Conservation (phyloP, 2,797 vertebrate species). For the Pterois miles region DNA sequence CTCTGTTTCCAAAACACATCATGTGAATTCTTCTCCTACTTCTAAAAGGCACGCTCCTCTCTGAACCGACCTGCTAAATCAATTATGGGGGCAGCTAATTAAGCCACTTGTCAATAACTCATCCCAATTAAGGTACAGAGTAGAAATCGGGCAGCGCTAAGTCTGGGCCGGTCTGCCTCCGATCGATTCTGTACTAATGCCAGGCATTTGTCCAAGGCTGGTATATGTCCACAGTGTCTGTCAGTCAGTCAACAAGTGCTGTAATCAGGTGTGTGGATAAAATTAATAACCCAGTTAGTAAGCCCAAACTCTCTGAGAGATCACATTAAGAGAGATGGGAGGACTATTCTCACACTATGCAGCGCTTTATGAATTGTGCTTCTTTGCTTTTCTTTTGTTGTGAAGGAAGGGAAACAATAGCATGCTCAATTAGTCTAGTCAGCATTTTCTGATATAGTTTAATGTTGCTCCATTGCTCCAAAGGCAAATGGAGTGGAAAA, state of each 20-base stretch:
- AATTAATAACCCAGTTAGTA: constrained; percentile 42
- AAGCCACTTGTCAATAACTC: constrained; percentile 73
- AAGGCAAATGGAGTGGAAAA: constrained; percentile 21
- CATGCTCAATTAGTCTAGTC: neutral
- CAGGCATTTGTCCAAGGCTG: constrained; percentile 56
- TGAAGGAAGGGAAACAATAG: constrained; percentile 15
- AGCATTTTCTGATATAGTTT: neutral
- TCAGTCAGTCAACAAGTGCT: constrained; percentile 65
- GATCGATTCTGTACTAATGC: constrained; percentile 69
- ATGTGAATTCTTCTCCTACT: constrained; percentile 2
- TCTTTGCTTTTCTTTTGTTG: constrained; percentile 4
- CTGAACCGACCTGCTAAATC: constrained; percentile 42
- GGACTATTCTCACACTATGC: constrained; percentile 12
- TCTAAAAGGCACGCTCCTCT: constrained; percentile 10
- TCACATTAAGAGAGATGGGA: constrained; percentile 6
- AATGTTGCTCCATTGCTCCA: neutral
- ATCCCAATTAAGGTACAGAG: constrained; percentile 74
- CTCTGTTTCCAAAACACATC: neutral
- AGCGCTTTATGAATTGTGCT: constrained; percentile 1
- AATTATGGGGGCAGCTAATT: constrained; percentile 66
- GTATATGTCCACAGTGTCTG: constrained; percentile 41
- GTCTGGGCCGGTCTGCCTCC: constrained; percentile 37
- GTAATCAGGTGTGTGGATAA: constrained; percentile 64
- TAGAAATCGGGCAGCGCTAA: constrained; percentile 51
- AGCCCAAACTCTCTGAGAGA: constrained; percentile 40